These are phyloP conservation scores for Apodemus speciosus DNA, from an alignment of 2,113 vertebrate genomes.

Conservation along the genomic window DNA sequence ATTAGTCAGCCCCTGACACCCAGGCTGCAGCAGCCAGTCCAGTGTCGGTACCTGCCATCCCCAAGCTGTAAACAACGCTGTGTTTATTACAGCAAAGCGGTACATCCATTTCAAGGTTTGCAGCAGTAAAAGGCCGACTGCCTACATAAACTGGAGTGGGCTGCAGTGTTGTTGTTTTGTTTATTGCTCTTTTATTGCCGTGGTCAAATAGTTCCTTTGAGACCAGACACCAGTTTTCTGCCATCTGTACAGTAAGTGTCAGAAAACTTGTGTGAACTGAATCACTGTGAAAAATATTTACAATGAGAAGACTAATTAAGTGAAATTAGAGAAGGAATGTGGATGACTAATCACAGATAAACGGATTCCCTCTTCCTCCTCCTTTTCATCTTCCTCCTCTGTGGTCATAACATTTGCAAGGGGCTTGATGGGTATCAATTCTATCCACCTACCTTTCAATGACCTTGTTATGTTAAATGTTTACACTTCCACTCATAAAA, in stretches of 20 bases:
- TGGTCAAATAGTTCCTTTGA: slow-evolving; percentile 92
- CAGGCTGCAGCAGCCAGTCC: slow-evolving; percentile 84
- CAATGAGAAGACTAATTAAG: slow-evolving; percentile 87
- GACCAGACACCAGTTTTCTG: slow-evolving; percentile 84
- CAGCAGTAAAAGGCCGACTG: slow-evolving; percentile 91
- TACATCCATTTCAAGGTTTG: slow-evolving; percentile 92
- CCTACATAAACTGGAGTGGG: slow-evolving; percentile 91
- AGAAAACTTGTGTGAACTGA: slow-evolving; percentile 85
- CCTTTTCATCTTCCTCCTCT: background rate
- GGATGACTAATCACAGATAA: slow-evolving; percentile 81
- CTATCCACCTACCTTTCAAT: background rate
- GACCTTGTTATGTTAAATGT: background rate
- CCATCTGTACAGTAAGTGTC: slow-evolving; percentile 86
- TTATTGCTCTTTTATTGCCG: slow-evolving; percentile 92
- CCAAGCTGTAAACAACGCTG: slow-evolving; percentile 89
- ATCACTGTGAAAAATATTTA: slow-evolving; percentile 84
- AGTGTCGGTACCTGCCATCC: slow-evolving; percentile 82
- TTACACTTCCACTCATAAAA: slow-evolving; percentile 10
- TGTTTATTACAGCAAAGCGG: slow-evolving; percentile 86
- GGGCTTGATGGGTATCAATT: background rate
- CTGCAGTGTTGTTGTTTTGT: slow-evolving; percentile 91
- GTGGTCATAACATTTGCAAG: slow-evolving; percentile 18
- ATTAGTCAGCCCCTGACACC: slow-evolving; percentile 85
- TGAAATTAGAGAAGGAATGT: slow-evolving; percentile 80
- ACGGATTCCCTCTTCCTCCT: slow-evolving; percentile 64